Evolutionary conservation across 2,797 vertebrate species (phyloP), one percentile per base, ranked within the genome.

Genomic region (Pantherophis vulpinus): DNA sequence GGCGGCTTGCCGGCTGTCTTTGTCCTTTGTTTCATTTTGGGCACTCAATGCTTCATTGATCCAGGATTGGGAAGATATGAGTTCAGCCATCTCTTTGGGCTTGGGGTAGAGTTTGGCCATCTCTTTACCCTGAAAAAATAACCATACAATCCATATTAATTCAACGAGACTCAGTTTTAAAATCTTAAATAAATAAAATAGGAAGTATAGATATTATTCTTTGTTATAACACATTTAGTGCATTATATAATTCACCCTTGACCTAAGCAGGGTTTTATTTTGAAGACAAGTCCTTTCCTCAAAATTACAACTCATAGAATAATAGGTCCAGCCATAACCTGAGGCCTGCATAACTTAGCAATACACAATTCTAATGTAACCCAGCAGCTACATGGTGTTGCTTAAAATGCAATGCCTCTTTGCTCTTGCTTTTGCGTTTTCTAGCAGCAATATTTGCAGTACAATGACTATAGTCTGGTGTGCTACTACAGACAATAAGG

Each of bases 11-110:
- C 98, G 97, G 58, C 97, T 13, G 9, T 96, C 97, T 18, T 98
- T 97, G 0, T 99, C 99, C 88, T 97, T 96, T 66, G 92, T 95
- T 94, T 99, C 98, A 3, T 98, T 98, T 97, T 98, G 98, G 90
- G 98, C 98, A 94, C 96, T 98, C 89, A 98, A 94, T 0, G 98
- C 96, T 86, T 98, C 98, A 0, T 98, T 98, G 93, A 98, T 96
- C 99, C 99, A 99, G 42, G 97, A 95, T 5, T 98, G 98, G 47
- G 98, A 97, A 96, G 96, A 98, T 94, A 98, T 97, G n/a, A 99
- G 97, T 95, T 99, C 98, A 0, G 97, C 98, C 98, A 99, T 96
- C 90, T 98, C 98, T 58, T 97, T 97, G 79, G 97, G 58, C 92
- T 98, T 98, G 95, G 97, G 59, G 16, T 97, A 98, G 0, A 96